phyloP scores from a whole-genome alignment of 2,113 vertebrate species.

The Psephotus haematonotus region DNA sequence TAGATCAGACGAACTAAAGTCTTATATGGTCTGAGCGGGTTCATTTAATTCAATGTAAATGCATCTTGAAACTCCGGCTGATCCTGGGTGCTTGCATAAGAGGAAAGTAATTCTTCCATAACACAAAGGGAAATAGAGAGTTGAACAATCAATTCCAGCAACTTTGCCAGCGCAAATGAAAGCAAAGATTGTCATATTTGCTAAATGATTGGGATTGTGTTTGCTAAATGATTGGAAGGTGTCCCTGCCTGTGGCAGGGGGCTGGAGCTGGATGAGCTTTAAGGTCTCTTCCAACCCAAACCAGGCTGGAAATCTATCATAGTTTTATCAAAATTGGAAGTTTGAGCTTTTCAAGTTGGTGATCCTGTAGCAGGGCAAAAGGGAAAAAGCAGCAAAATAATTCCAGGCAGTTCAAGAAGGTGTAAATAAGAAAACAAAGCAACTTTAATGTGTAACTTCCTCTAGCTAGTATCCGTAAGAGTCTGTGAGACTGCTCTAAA shows the following conservation, averaged over 20 bases:
- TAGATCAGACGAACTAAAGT: neutral
- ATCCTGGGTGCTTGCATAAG: neutral
- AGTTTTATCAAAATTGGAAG: neutral
- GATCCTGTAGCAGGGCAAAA: neutral
- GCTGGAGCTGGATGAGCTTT: neutral
- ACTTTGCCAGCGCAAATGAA: neutral
- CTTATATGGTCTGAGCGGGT: neutral
- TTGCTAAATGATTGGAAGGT: neutral
- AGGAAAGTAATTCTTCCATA: neutral
- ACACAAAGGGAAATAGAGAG: neutral
- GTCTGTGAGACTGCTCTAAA: neutral
- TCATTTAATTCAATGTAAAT: neutral
- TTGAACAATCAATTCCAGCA: neutral
- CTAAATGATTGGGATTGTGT: neutral
- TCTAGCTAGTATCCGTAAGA: neutral
- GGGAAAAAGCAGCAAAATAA: neutral
- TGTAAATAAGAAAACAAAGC: neutral
- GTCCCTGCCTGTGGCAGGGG: neutral
- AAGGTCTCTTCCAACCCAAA: neutral
- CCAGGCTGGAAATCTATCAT: neutral
- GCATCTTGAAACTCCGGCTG: neutral
- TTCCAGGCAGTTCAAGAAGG: neutral
- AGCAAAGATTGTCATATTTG: neutral
- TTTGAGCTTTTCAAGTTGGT: neutral
- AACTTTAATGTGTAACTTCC: rapidly evolving